Base-by-base conservation (phyloP, 2,888 invertebrate species). In the Drosophila imparisetae region DNA sequence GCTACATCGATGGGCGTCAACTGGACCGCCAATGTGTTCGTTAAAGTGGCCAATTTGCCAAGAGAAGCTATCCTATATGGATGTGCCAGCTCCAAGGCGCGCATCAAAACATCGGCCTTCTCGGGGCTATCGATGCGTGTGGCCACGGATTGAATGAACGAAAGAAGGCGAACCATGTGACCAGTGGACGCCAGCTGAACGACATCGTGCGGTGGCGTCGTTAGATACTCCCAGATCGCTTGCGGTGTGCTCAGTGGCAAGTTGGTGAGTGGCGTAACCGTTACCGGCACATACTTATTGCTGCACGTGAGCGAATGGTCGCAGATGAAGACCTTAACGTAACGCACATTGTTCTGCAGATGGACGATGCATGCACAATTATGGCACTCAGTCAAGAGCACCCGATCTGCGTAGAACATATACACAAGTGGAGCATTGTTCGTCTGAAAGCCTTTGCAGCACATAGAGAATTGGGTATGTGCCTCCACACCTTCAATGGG, bases 41-140 rank as follows among this genome's bases (percentile, higher is more conserved):
- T 90, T 0, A 85, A 42, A 50, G 78, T 78, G 0, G 78, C 72
- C 36, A 83, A 2, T 8, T 60, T 65, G 10, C 78, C 72, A 4
- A 85, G 66, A 0, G 66, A 18, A 0, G 5, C 0, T 1, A 57
- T 1, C 1, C 65, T 40, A 1, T 8, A 1, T 4, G 65, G 68
- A 7, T 21, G 6, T 0, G 57, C 18, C 1, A 29, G 0, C 0
- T 53, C 15, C 6, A 60, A 60, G 0, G 55, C 45, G 0, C 15
- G 3, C 18, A 80, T 1, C 10, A 85, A 10, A 0, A 27, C 10
- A 4, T 1, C 3, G 2, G 18, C 72, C 6, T 24, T 11, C 0
- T 57, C 34, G 2, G 15, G 2, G 0, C 0, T n/a, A 0, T 6
- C 4, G 5, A 70, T 13, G 2, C 45, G 50, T 0, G 34, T 7